A percentile compares a stretch with the other conserved stretches of the same genome.
These are phyloP conservation scores for Torymus auratus DNA, from an alignment of 2,888 invertebrate species.

Conservation along the genomic window DNA sequence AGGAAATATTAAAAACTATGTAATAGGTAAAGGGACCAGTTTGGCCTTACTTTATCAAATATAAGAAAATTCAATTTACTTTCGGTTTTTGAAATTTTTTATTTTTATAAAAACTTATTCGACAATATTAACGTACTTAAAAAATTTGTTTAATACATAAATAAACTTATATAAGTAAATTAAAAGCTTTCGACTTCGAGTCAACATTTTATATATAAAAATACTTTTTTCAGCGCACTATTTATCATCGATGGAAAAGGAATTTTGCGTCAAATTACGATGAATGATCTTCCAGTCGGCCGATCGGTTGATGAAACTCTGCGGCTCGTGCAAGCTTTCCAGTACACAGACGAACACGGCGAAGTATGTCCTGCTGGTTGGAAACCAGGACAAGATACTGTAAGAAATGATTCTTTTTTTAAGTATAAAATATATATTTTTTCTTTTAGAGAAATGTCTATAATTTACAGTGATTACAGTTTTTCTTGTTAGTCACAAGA, in stretches of 20 bases:
- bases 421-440: too few relatives aligned
- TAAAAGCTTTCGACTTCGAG: slow-evolving; percentile 5
- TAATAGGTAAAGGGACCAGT: too few relatives aligned
- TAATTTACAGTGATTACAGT: too few relatives aligned
- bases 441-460: too few relatives aligned
- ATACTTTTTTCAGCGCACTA: slow-evolving; percentile 82
- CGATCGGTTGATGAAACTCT: slow-evolving; percentile 96
- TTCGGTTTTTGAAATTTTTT: background rate
- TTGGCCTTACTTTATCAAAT: too few relatives aligned
- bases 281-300: slow-evolving; percentile 97
- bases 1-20: too few relatives aligned
- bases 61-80: background rate
- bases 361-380: slow-evolving; percentile 97
- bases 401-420: slow-evolving; percentile 75
- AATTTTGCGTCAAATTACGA: slow-evolving; percentile 92
- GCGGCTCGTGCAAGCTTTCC: slow-evolving; percentile 95
- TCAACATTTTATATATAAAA: slow-evolving; percentile 21
- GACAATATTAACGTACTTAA: background rate
- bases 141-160: background rate
- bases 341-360: slow-evolving; percentile 93
- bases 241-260: slow-evolving; percentile 96
- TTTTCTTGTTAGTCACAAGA: slow-evolving; percentile 8
- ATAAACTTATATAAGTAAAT: background rate
- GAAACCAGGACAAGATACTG: slow-evolving; percentile 95
- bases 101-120: background rate